A percentile compares a stretch with the other conserved stretches of the same genome.
Conservation (phyloP, 1,140 invertebrate species). For the Drosophila tristis region DNA sequence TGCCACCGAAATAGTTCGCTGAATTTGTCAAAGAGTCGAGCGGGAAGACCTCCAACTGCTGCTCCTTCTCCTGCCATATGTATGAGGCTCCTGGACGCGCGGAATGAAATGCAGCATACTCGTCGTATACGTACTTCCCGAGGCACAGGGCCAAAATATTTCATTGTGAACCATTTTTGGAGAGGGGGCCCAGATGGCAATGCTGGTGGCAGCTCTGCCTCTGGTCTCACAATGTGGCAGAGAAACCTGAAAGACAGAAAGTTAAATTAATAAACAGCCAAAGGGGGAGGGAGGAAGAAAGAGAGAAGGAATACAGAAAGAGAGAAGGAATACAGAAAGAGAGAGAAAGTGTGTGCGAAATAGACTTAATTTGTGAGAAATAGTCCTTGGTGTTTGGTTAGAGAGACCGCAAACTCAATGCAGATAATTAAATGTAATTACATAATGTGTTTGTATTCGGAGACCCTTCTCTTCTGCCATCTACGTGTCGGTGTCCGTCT, state of each 20-base stretch:
- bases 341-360: slow-evolving; percentile 8
- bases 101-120: slow-evolving; percentile 49
- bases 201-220: slow-evolving; percentile 3
- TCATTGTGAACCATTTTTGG: slow-evolving; percentile 11
- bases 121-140: slow-evolving; percentile 17
- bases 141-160: slow-evolving; percentile 38
- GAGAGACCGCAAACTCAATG: slow-evolving; percentile 69
- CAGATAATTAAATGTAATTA: slow-evolving; percentile 81
- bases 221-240: slow-evolving; percentile 19
- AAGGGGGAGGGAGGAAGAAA: slow-evolving; percentile 7
- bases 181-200: not conserved
- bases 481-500: slow-evolving; percentile 11
- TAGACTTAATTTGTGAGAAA: too few species aligned
- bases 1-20: slow-evolving; percentile 33
- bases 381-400: not conserved
- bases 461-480: slow-evolving; percentile 18
- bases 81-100: too few species aligned
- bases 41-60: not conserved
- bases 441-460: slow-evolving; percentile 60
- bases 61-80: slow-evolving; percentile 11
- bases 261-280: slow-evolving; percentile 66
- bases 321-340: slow-evolving; percentile 18
- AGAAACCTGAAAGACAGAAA: slow-evolving; percentile 25
- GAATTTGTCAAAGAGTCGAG: slow-evolving; percentile 32
- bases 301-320: not conserved